Evolutionary conservation across 2,888 invertebrate genomes (phyloP), one percentile per base, ranked within the genome.

Genomic region (Terebella lapidaria): DNA sequence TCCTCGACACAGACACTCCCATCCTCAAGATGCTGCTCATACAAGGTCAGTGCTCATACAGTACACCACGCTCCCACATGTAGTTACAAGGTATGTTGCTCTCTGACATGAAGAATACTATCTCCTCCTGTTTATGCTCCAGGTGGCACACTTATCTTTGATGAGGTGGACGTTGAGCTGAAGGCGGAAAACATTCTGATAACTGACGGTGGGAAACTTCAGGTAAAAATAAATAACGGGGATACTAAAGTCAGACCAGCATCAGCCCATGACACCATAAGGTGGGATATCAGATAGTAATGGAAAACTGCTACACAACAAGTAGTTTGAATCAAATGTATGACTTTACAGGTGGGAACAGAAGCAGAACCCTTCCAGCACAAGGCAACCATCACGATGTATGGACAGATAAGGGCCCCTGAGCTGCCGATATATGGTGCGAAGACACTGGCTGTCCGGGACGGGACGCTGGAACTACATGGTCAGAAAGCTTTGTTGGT

Each of bases 381-480:
- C 64, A 70, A 71, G 54, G 78, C 71, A 3, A 68, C 65, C 15
- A 76, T 78, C 27, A 75, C 71, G 1, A 49, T 77, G 47, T 68
- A 73, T 61, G 77, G 77, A 5, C 71, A 75, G 58, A 63, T 70
- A 3, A 60, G 75, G 28, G 70, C 70, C 22, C 64, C 67, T 46
- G 77, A 78, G 57, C 61, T 78, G 53, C 77, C 77, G 0, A 72
- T 77, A 22, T 77, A 76, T 63, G 77, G 77, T 25, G 69, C 78
- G 3, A 79, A 79, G 62, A 71, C 70, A 2, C 63, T 79, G 2
- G 78, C 73, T 47, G 65, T 79, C 1, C 63, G 79, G 45, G 71
- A 77, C 26, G 79, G 79, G 22, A 72, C 67, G 1, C 66, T 79
- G 4, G 76, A 77, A 24, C 60, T 78, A 1, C 76, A 77, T 64